A percentile compares a stretch with the other conserved stretches of the same genome.
phyloP scores from a whole-genome alignment of 1,140 invertebrate species.

The Eueides isabella region DNA sequence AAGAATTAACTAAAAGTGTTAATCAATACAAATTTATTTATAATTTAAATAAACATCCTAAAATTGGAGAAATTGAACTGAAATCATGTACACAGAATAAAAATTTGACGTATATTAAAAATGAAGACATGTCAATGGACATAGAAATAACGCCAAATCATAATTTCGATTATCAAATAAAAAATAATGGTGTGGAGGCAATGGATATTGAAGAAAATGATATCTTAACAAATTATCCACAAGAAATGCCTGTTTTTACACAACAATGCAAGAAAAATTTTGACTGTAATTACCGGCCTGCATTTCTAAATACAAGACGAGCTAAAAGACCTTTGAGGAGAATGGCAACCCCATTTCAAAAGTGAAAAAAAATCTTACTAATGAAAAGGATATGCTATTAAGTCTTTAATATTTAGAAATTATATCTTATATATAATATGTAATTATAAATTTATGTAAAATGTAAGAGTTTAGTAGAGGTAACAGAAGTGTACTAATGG shows the following conservation, averaged over 20 bases:
- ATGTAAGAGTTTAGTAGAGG: no score
- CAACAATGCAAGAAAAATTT: not conserved
- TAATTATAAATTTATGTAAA: no score
- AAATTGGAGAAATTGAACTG: not conserved
- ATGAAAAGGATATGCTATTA: no score
- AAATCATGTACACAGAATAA: not conserved
- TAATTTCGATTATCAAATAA: not conserved
- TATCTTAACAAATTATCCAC: not conserved
- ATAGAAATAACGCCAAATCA: slow-evolving; percentile 30
- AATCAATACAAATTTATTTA: not conserved
- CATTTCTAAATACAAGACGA: not conserved
- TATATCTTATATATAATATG: no score
- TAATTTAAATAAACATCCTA: not conserved
- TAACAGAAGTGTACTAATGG: no score
- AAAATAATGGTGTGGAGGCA: slow-evolving; percentile 17
- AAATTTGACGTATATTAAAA: not conserved
- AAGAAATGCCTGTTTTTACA: not conserved
- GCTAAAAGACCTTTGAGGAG: slow-evolving; percentile 15
- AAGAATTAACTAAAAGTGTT: not conserved
- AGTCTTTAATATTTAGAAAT: no score
- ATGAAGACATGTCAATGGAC: slow-evolving; percentile 32
- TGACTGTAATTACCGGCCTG: not conserved
- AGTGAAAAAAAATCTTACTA: slow-evolving; percentile 7
- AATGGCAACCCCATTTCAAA: slow-evolving; percentile 24
- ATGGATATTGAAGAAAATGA: slow-evolving; percentile 24